phyloP scores from a whole-genome alignment of 2,797 vertebrate species.

The Sebastes nivosus region DNA sequence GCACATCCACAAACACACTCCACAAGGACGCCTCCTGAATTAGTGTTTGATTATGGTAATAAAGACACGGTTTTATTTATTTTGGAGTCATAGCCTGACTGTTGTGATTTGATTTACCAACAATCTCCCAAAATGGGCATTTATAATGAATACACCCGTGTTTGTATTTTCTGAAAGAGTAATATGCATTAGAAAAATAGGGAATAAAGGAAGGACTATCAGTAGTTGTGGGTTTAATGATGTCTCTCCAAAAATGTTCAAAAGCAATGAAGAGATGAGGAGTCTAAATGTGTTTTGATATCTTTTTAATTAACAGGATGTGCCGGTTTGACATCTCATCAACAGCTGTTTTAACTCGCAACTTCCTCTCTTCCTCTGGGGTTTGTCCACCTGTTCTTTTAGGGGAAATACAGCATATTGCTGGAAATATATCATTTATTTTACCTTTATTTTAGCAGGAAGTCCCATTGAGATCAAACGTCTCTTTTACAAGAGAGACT shows the following conservation, averaged over 20 bases:
- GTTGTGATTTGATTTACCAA: not conserved
- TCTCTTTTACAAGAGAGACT: too few relatives aligned
- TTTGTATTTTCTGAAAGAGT: not conserved
- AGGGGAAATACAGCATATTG: not conserved
- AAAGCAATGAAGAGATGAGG: not conserved
- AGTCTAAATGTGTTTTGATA: slow-evolving; percentile 8
- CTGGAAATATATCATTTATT: not conserved
- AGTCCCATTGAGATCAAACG: too few relatives aligned
- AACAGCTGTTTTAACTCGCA: not conserved
- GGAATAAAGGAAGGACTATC: not conserved
- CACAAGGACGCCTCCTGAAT: not conserved
- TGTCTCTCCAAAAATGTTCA: not conserved
- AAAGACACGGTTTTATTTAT: not conserved
- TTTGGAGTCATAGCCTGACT: not conserved
- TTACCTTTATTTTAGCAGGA: too few relatives aligned
- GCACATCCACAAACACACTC: not conserved
- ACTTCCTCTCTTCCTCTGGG: not conserved
- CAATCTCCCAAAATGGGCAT: not conserved
- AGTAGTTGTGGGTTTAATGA: not conserved
- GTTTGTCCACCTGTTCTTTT: slow-evolving; percentile 5
- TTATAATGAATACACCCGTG: not conserved
- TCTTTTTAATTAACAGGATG: slow-evolving; percentile 26
- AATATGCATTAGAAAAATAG: not conserved
- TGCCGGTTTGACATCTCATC: slow-evolving; percentile 6
- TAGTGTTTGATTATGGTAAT: slow-evolving; percentile 7